These are phyloP conservation scores for Chelonia mydas DNA, from an alignment of 2,797 vertebrate genomes.

Conservation along the genomic window DNA sequence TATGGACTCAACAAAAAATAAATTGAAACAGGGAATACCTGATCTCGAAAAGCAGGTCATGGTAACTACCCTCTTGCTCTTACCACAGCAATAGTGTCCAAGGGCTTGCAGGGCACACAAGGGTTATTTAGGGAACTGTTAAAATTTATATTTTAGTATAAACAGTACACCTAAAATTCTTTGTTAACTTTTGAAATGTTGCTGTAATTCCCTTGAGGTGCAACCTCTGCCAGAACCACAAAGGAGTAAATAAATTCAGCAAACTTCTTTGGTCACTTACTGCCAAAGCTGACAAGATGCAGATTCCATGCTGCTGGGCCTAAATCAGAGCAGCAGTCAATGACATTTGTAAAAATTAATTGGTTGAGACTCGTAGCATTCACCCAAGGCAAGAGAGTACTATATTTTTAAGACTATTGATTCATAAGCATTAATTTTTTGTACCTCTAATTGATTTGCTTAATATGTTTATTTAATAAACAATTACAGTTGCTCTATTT, in stretches of 20 bases:
- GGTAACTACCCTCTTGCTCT: background rate
- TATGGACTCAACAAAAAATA: background rate
- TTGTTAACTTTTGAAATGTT: background rate
- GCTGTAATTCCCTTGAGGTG: background rate
- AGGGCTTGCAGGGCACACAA: background rate
- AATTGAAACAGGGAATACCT: background rate
- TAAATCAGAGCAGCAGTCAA: background rate
- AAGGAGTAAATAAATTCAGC: background rate
- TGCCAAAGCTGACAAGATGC: background rate
- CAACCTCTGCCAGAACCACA: background rate
- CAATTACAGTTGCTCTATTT: constrained; percentile 14
- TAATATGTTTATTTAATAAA: background rate
- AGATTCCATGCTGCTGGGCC: background rate
- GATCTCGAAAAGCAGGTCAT: background rate
- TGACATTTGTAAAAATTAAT: background rate
- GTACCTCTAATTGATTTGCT: background rate
- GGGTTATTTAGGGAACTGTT: background rate
- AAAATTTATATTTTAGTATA: accelerated
- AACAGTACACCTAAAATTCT: background rate
- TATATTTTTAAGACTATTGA: accelerated
- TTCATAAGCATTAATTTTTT: background rate
- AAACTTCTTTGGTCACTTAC: too few species aligned
- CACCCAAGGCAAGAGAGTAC: background rate
- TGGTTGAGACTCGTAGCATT: background rate
- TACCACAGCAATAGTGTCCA: too few species aligned